Conservation (phyloP, 2,888 invertebrate genomes). For the Nomada flava region DNA sequence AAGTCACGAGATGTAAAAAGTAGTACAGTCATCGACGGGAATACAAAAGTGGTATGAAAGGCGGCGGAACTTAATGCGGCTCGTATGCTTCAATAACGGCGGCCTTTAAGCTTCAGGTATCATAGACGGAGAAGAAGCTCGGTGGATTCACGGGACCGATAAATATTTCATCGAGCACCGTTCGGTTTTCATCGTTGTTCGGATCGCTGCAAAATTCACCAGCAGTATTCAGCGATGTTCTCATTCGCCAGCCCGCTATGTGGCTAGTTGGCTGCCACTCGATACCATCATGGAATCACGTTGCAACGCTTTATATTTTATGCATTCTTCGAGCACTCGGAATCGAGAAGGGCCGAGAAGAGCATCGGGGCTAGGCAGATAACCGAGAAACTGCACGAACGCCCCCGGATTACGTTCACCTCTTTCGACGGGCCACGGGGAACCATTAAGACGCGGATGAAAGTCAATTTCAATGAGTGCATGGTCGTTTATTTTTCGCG, state of each 20-base stretch:
- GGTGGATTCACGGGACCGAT: slow-evolving; percentile 50
- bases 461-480: background rate
- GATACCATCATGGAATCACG: slow-evolving; percentile 36
- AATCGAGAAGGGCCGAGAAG: slow-evolving; percentile 27
- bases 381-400: slow-evolving; percentile 48
- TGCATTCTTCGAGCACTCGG: slow-evolving; percentile 64
- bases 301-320: slow-evolving; percentile 68
- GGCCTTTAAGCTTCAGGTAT: slow-evolving; percentile 6
- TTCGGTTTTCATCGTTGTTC: slow-evolving; percentile 61
- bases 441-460: slow-evolving; percentile 58
- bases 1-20: no score
- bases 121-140: slow-evolving; percentile 23
- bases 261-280: slow-evolving; percentile 44
- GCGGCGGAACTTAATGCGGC: background rate
- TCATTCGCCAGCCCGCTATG: slow-evolving; percentile 48
- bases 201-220: slow-evolving; percentile 54
- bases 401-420: slow-evolving; percentile 47
- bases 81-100: no score
- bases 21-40: no score
- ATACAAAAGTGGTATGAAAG: background rate
- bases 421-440: slow-evolving; percentile 61
- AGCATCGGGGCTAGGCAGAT: slow-evolving; percentile 68
- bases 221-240: slow-evolving; percentile 44
- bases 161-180: slow-evolving; percentile 67
- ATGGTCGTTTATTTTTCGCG: background rate